Evolutionary conservation across 2,797 vertebrate genomes (phyloP).

Genomic region (Thamnophis elegans): DNA sequence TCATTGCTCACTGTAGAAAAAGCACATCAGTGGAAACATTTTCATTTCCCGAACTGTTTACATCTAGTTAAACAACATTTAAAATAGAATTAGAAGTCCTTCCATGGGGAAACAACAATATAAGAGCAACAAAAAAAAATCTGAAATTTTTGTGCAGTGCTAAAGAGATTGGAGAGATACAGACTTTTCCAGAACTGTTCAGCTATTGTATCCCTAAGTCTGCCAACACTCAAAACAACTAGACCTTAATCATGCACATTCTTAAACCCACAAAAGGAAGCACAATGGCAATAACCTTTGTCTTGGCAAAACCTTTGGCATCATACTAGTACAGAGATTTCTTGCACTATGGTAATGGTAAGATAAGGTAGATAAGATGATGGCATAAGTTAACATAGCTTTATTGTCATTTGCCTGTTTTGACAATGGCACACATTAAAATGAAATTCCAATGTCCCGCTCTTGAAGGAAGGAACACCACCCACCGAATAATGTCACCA

Average conservation of each 20-base stretch:
- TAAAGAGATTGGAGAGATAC: neutral
- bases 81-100: neutral
- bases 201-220: neutral
- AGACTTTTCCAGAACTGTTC: neutral
- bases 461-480: neutral
- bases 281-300: neutral
- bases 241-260: neutral
- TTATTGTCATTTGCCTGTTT: neutral
- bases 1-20: slow-evolving; percentile 7
- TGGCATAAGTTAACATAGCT: neutral
- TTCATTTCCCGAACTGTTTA: neutral
- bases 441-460: neutral
- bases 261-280: neutral
- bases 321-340: neutral
- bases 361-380: neutral
- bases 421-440: neutral
- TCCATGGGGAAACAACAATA: neutral
- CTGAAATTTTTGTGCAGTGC: neutral
- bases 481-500: no score
- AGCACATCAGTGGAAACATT: neutral
- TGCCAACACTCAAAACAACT: neutral
- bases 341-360: neutral
- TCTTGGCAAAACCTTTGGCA: neutral
- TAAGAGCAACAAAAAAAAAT: neutral
- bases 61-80: neutral